These are phyloP conservation scores for Drosophila vallismaia DNA, from an alignment of 2,888 invertebrate genomes.

Conservation along the genomic window DNA sequence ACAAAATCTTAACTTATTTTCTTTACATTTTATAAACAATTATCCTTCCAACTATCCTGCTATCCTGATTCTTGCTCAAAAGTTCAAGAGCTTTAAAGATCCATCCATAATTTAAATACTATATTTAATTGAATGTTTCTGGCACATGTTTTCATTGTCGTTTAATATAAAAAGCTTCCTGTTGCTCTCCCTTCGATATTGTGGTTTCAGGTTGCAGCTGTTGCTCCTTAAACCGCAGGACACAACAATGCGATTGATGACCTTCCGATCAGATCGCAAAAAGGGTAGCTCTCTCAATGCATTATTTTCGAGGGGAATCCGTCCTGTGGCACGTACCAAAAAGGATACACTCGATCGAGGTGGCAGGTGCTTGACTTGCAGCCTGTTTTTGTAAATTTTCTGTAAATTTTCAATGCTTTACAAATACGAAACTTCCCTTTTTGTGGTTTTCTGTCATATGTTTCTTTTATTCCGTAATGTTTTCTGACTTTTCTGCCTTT, in stretches of 20 bases:
- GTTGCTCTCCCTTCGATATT: not conserved
- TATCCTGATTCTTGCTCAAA: too few relatives aligned
- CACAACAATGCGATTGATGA: conserved; percentile 44
- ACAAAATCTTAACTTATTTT: too few relatives aligned
- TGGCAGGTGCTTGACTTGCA: conserved; percentile 71
- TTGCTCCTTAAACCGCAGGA: conserved; percentile 49
- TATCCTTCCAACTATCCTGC: too few relatives aligned
- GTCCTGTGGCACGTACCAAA: conserved; percentile 52
- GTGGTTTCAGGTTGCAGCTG: conserved; percentile 49
- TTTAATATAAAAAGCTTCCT: conserved; percentile 28
- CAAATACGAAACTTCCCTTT: conserved; percentile 41
- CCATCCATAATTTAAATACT: conserved; percentile 30
- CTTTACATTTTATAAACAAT: too few relatives aligned
- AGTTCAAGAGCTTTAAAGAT: too few relatives aligned
- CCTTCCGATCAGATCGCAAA: conserved; percentile 21
- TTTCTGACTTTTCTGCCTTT: not conserved
- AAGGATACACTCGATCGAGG: conserved; percentile 14
- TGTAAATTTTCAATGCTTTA: conserved; percentile 16
- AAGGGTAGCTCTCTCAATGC: conserved; percentile 27
- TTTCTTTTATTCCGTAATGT: conserved; percentile 10
- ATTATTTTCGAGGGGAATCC: conserved; percentile 1
- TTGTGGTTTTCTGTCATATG: conserved; percentile 49
- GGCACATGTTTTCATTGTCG: conserved; percentile 61
- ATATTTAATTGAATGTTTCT: conserved; percentile 45
- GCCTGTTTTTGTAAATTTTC: conserved; percentile 44